Base-by-base conservation (phyloP, 2,888 invertebrate species). In the Caenorhabditis sp. region DNA sequence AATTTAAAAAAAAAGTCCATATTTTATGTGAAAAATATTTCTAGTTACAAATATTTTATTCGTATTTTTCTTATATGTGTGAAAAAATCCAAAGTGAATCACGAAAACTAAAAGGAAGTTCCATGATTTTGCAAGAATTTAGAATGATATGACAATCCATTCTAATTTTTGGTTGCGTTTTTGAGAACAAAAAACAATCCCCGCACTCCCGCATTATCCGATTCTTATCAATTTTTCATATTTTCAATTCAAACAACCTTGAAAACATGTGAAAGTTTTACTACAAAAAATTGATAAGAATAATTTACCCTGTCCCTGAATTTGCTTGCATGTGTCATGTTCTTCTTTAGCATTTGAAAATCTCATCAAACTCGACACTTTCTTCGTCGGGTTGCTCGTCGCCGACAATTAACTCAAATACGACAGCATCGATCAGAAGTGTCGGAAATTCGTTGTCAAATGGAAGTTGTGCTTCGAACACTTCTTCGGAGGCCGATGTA, bases 371-470 rank as follows among this genome's bases (percentile, higher is more conserved):
- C 21, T 66, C 69, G 57, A 69, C 69, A 7, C 59, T 60, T 10
- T 73, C 73, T 14, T 73, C 73, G n/a, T 73, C 73, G 1, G 69
- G 66, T 59, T 69, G 66, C 56, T 69, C 73, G 43, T 73, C 73
- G 2, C 73, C 73, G 17, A 43, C 10, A 21, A 25, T 20, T 43
- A 43, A 43, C 17, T 10, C 43, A 43, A 43, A 43, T 14, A 43
- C 43, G 14, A 43, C 43, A 17, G 67, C 71, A 31, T 71, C 71
- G 43, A 64, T 64, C 20, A 60, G 68, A 25, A 64, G 64, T 21
- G 72, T 80, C 52, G 80, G 78, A 27, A 74, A 78, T 31, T 82
- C 82, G 17, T 70, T 82, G 10, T 81, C 80, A 23, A 78, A 79
- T 57, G 82, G 82, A 10, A 75, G 76, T 59, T 75, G 76, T 7